Evolutionary conservation across 2,888 invertebrate genomes (phyloP), one percentile per base, ranked within the genome.

Genomic region (Tribolium freemani): DNA sequence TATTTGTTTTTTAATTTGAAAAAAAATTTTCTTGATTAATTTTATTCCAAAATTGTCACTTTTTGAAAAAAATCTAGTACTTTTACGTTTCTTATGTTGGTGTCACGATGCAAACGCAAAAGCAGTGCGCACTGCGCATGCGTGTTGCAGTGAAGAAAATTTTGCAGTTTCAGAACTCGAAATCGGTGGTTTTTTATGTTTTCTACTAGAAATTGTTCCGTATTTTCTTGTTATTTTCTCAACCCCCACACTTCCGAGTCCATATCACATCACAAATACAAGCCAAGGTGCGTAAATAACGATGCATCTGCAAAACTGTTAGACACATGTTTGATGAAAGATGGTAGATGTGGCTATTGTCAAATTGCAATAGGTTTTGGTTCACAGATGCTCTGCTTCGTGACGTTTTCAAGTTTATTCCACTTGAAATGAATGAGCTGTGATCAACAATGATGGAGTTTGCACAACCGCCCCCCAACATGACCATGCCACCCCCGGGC

Each of bases 391-490:
- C 38, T 58, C 51, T 51, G 10, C n/a, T 50, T 31, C 48, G 48
- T 48, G 10, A n/a, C 16, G 13, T 44, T 63, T 50, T 16, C 30
- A 20, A 30, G 51, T 30, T 31, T 38, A n/a, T 21, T 26, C 26
- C n/a, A 8, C 10, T 51, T 66, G 45, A 26, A 53, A 54, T 48
- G 20, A 30, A 38, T 11, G 21, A 3, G 26, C 56, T 54, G 48
- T 51, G 67, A 61, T 61, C 5, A 53, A 56, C 21, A 9, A 57
- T 11, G 26, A 86, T 86, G 86, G 86, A 86, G 57, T 86, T 86
- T 72, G 84, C 84, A 54, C 85, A 84, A 75, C 85, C 84, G 38
- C 86, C 88, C 54, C 88, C 88, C 6, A 88, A 88, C 76, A 82
- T 88, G 86, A 84, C 87, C 0, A 84, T 88, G 64, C 88, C 84